Base-by-base conservation (phyloP, 1,140 invertebrate species). In the Saccostrea glomerata region DNA sequence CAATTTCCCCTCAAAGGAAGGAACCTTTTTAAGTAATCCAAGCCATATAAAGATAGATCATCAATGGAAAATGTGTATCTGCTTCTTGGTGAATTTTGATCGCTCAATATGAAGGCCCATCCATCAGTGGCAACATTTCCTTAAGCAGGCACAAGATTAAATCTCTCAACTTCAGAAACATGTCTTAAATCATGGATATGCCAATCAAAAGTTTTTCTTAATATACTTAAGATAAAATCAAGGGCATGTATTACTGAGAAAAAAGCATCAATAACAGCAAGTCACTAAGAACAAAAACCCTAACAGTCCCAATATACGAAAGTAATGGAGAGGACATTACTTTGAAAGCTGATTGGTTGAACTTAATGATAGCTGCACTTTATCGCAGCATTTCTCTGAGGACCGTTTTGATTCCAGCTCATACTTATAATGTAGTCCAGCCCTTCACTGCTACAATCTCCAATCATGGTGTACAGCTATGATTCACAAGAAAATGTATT, bases 141-240 rank as follows among this genome's bases (percentile, higher is more conserved):
- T 77, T 15, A 77, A 77, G 70, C 70, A 30, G 58, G 25, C 70
- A 30, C 23, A 25, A 77, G 70, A 77, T 77, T 77, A 15, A 77
- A 77, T 77, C 70, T 77, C 70, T 77, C 25, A 77, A 77, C 70
- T 77, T 77, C 70, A 12, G 70, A 77, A 77, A 77, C 70, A 77
- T 15, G 70, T 77, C 70, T 77, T 30, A 77, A 77, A 77, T 77
- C 70, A 77, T 30, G 70, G 25, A 77, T 77, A 77, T 36, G 70
- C 70, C 70, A 77, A 36, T 77, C 70, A 30, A 77, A 77, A 30
- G 70, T 40, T 77, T n/a, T 77, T 77, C 70, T 77, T 77, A 40
- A 77, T 77, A 77, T 77, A 77, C 70, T 77, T 77, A 30, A 77
- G 70, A 77, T 77, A 77, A 30, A 36, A 77, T 77, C 70, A 77